Evolutionary conservation across 2,113 vertebrate species (phyloP).

Genomic region (Nicator chloris): DNA sequence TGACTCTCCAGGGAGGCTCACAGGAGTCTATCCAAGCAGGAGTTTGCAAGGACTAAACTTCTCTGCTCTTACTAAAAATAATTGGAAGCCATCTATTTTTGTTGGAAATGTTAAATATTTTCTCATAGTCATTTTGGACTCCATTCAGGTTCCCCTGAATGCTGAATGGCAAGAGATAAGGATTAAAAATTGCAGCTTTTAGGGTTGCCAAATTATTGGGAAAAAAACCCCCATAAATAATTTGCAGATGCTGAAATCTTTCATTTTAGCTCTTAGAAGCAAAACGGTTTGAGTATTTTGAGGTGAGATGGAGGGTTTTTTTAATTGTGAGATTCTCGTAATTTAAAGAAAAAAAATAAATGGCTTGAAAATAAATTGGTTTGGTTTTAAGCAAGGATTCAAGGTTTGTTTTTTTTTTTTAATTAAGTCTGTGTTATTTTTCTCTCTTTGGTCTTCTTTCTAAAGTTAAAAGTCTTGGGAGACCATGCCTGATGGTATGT

Average conservation of each 20-base stretch:
- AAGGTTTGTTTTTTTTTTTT: not conserved
- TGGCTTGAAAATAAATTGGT: not conserved
- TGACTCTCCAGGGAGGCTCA: not conserved
- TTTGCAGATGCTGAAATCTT: not conserved
- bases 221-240: accelerated
- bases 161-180: not conserved
- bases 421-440: not conserved
- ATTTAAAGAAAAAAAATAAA: not conserved
- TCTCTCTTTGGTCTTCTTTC: not conserved
- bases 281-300: not conserved
- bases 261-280: not conserved
- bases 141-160: not conserved
- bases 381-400: not conserved
- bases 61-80: not conserved
- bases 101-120: not conserved
- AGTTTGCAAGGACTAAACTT: not conserved
- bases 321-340: not conserved
- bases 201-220: not conserved
- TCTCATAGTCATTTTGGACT: not conserved
- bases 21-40: not conserved
- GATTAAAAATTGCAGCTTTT: not conserved
- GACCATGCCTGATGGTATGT: not conserved
- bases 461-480: not conserved
- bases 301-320: not conserved
- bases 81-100: not conserved